Evolutionary conservation across 2,113 vertebrate genomes (phyloP), one percentile per base, ranked within the genome.

Genomic region (Silurus asotus): DNA sequence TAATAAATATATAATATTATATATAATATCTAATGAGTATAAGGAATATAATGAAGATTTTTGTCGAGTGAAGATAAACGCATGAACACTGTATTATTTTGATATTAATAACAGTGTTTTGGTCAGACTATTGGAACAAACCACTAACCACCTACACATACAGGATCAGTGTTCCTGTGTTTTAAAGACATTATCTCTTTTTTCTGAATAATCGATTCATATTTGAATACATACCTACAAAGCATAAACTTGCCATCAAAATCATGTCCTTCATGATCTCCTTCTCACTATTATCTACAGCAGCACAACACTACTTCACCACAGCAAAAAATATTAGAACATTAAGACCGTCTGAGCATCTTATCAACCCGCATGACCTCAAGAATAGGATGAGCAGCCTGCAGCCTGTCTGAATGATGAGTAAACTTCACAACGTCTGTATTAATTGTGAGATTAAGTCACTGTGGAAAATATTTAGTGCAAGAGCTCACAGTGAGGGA

Each of bases 361-460:
- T 67, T 37, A 14, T 25, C 61, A 45, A n/a, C 9, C 56, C 61
- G 55, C n/a, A 65, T 64, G 48, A 72, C 25, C 49, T 25, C 3
- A 13, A 78, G 20, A 81, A 61, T 49, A 85, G 10, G 59, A 87
- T 6, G 82, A 61, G 84, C 64, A 80, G 67, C 37, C 70, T 59
- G 78, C 37, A 86, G 90, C 67, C 37, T 86, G 88, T 83, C 88
- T 53, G 88, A 84, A 76, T 64, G 88, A 91, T 94, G 93, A 94
- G 89, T 93, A 90, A 92, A 87, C 89, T 85, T 61, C 89, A 91
- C 62, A 90, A 91, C 88, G 89, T 89, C 91, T 92, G 92, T 56
- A 89, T 88, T 82, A 88, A 90, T 87, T 85, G 84, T 91, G 89
- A 88, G 92, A 89, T 86, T 90, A 89, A 94, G 89, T 91, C 93